Evolutionary conservation across 2,888 invertebrate species (phyloP).

Genomic region (Chloroclystis v-ata): DNA sequence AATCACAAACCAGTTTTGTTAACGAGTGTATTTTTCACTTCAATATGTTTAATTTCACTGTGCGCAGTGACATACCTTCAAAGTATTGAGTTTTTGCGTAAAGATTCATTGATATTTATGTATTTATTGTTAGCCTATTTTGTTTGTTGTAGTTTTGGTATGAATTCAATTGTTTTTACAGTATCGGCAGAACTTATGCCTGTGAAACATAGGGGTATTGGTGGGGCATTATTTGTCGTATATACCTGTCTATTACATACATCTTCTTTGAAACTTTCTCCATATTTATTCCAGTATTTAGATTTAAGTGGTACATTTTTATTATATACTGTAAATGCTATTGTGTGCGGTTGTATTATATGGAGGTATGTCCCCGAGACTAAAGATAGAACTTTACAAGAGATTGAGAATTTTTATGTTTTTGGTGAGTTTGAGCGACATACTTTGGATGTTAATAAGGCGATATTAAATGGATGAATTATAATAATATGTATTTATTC

Average conservation of each 20-base stretch:
- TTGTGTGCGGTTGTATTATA: slow-evolving; percentile 16
- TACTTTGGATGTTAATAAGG: not conserved
- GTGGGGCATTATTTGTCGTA: slow-evolving; percentile 23
- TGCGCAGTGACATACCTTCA: slow-evolving; percentile 18
- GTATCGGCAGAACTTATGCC: slow-evolving; percentile 28
- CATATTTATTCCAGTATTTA: slow-evolving; percentile 24
- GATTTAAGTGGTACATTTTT: slow-evolving; percentile 26
- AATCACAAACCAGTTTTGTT: slow-evolving; percentile 21
- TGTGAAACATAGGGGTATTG: slow-evolving; percentile 28
- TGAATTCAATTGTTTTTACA: slow-evolving; percentile 13
- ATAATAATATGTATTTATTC: not conserved
- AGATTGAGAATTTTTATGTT: slow-evolving; percentile 27
- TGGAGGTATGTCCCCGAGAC: slow-evolving; percentile 29
- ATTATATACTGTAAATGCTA: slow-evolving; percentile 18
- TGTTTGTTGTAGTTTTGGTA: slow-evolving; percentile 16
- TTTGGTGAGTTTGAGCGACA: slow-evolving; percentile 14
- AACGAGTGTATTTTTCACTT: slow-evolving; percentile 8
- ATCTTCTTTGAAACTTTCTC: slow-evolving; percentile 24
- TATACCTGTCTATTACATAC: slow-evolving; percentile 21
- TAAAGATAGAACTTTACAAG: slow-evolving; percentile 23
- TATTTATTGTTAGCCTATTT: slow-evolving; percentile 22
- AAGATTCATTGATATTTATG: slow-evolving; percentile 19
- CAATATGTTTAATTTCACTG: slow-evolving; percentile 10
- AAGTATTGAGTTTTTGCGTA: slow-evolving; percentile 9
- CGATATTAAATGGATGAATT: not conserved